Conservation (phyloP, 2,797 vertebrate genomes). For the Hydrocynus forskahlii region DNA sequence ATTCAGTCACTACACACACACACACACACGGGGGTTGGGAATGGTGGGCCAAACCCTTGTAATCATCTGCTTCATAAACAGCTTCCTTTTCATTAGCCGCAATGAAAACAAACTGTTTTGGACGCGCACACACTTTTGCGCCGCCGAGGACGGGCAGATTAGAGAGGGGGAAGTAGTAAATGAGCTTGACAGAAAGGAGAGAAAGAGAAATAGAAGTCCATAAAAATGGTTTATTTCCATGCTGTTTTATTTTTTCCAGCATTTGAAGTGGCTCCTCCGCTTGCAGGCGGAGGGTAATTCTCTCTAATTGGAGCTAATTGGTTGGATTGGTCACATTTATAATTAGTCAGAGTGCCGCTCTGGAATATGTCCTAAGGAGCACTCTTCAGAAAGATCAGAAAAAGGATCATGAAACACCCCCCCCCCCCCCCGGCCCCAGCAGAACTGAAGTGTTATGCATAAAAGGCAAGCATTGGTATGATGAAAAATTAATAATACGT, state of each 20-base stretch:
- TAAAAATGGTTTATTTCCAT: background rate
- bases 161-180: background rate
- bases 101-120: conserved; percentile 33
- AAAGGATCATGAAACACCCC: conserved; percentile 19
- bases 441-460: background rate
- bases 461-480: background rate
- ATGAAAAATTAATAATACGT: background rate
- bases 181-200: background rate
- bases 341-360: conserved; percentile 37
- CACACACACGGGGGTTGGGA: conserved; percentile 36
- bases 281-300: conserved; percentile 37
- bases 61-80: conserved; percentile 74
- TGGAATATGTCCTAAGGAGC: conserved; percentile 22
- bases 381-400: conserved; percentile 13
- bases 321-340: conserved; percentile 46
- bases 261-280: conserved; percentile 18
- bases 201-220: background rate
- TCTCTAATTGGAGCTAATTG: conserved; percentile 49
- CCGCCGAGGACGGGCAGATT: conserved; percentile 10
- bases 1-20: conserved; percentile 40
- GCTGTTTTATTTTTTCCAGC: background rate
- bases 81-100: conserved; percentile 71
- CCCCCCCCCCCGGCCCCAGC: too few relatives aligned
- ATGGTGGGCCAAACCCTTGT: conserved; percentile 54
- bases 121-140: conserved; percentile 3